Conservation (phyloP, 1,140 invertebrate genomes). For the Lerema accius region DNA sequence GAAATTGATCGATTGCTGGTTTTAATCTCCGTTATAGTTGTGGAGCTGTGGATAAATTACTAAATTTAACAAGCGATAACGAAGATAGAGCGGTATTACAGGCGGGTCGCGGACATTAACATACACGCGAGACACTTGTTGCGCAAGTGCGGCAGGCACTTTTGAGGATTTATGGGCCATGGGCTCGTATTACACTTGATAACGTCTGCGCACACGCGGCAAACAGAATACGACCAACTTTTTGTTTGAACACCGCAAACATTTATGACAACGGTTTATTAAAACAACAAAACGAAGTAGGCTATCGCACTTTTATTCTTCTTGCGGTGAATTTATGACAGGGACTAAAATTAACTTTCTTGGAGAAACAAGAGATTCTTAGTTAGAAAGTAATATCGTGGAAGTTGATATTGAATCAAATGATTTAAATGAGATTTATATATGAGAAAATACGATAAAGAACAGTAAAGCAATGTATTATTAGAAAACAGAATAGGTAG, state of each 20-base stretch:
- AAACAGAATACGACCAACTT: conserved; percentile 42
- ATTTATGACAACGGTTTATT: conserved; percentile 46
- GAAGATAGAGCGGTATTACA: conserved; percentile 45
- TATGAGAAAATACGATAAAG: too few relatives aligned
- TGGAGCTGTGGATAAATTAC: conserved; percentile 6
- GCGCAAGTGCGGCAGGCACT: conserved; percentile 63
- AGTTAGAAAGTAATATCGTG: not conserved
- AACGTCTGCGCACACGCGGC: conserved; percentile 59
- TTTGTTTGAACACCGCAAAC: conserved; percentile 51
- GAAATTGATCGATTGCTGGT: conserved; percentile 25
- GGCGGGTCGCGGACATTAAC: conserved; percentile 35
- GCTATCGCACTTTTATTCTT: conserved; percentile 20
- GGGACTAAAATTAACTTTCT: not conserved
- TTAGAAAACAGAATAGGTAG: too few relatives aligned
- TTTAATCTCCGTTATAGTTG: conserved; percentile 9
- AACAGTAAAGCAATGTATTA: too few relatives aligned
- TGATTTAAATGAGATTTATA: too few relatives aligned
- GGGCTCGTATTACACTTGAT: conserved; percentile 73
- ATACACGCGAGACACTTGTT: conserved; percentile 58
- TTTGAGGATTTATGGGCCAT: conserved; percentile 71
- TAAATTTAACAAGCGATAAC: conserved; percentile 39
- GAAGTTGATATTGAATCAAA: too few relatives aligned
- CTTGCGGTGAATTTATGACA: conserved; percentile 4
- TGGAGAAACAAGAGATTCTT: not conserved
- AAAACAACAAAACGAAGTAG: conserved; percentile 36